A percentile compares a stretch with the other conserved stretches of the same genome.
phyloP scores from a whole-genome alignment of 2,113 vertebrate genomes.

The Camelus dromedarius region DNA sequence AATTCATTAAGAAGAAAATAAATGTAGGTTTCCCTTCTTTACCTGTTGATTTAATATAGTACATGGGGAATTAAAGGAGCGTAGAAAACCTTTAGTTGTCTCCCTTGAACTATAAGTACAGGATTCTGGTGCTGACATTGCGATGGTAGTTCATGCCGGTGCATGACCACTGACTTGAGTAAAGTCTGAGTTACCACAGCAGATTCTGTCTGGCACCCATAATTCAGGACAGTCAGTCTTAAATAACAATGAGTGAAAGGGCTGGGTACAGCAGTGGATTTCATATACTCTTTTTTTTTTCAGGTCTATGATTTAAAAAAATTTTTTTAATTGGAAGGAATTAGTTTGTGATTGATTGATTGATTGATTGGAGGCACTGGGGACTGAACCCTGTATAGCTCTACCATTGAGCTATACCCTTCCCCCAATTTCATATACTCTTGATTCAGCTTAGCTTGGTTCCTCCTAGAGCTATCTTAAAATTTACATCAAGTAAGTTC shows the following conservation, averaged over 20 bases:
- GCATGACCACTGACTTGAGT: background rate
- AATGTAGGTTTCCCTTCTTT: background rate
- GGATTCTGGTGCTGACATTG: background rate
- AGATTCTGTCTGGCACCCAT: background rate
- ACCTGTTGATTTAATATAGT: background rate
- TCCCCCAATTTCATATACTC: background rate
- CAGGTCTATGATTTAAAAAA: too few species aligned
- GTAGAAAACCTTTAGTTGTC: background rate
- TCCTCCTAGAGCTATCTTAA: background rate
- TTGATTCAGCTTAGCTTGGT: background rate
- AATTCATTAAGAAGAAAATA: background rate
- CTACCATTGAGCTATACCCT: too few species aligned
- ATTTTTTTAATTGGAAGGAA: too few species aligned
- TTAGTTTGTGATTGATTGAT: too few species aligned
- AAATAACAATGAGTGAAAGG: background rate
- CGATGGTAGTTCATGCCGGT: background rate
- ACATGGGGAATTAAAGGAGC: background rate
- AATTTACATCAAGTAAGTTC: background rate
- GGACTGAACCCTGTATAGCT: too few species aligned
- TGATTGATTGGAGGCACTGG: too few species aligned
- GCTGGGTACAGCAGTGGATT: background rate
- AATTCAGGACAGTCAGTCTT: background rate
- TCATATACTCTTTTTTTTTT: background rate
- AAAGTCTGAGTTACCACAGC: background rate
- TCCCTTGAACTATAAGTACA: background rate